These are phyloP conservation scores for Thinocorus orbignyianus DNA, from an alignment of 2,113 vertebrate genomes.

Conservation along the genomic window DNA sequence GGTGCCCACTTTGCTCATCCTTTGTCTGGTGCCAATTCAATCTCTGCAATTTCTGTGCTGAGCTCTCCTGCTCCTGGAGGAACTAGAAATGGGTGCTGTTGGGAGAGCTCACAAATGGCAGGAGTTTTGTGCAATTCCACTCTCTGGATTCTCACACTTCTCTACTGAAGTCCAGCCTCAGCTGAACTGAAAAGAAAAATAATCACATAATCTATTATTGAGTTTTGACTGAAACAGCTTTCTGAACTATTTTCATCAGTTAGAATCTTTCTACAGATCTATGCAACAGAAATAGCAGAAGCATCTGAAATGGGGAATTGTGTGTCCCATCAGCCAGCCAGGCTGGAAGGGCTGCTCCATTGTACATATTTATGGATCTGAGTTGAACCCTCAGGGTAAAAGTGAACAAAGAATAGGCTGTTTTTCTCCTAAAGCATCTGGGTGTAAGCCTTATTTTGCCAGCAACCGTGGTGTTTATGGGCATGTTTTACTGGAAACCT, in stretches of 20 bases:
- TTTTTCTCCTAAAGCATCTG: slow-evolving; percentile 75
- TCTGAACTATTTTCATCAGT: background rate
- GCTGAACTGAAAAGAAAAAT: background rate
- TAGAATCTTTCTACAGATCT: background rate
- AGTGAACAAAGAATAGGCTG: slow-evolving; percentile 71
- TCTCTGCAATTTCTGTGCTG: background rate
- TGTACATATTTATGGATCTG: slow-evolving; percentile 47
- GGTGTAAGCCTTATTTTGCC: slow-evolving; percentile 75
- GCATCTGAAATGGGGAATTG: background rate
- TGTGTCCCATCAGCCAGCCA: background rate
- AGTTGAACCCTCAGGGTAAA: slow-evolving; percentile 65
- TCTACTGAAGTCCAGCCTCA: background rate
- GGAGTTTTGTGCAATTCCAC: background rate
- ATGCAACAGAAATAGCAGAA: slow-evolving; percentile 2
- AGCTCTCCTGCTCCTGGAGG: background rate
- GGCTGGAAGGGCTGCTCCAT: slow-evolving; percentile 18
- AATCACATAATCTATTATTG: background rate
- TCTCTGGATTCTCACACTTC: background rate
- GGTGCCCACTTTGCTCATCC: background rate
- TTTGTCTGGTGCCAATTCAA: background rate
- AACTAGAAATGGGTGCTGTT: background rate
- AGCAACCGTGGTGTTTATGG: slow-evolving; percentile 81
- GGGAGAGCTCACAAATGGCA: background rate
- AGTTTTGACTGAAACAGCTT: background rate
- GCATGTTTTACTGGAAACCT: slow-evolving; percentile 82